These are phyloP conservation scores for Meliscaeva auricollis DNA, from an alignment of 2,888 invertebrate species.

Conservation along the genomic window DNA sequence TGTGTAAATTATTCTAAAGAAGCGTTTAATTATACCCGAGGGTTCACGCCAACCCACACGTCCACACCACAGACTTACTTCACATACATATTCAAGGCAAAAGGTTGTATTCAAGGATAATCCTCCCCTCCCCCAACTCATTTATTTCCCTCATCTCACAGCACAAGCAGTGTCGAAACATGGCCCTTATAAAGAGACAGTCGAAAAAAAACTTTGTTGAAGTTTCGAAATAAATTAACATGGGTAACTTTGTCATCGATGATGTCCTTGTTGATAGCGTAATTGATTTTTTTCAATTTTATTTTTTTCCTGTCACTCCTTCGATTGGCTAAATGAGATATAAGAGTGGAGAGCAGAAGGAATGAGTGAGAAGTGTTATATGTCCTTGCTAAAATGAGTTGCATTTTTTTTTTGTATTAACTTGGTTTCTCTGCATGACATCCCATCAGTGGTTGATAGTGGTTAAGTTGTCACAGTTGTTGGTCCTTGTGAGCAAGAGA, in stretches of 20 bases:
- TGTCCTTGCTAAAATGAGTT: slow-evolving; percentile 42
- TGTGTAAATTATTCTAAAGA: slow-evolving; percentile 51
- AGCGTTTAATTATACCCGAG: slow-evolving; percentile 59
- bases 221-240: slow-evolving; percentile 63
- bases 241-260: slow-evolving; percentile 52
- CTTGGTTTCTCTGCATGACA: not conserved
- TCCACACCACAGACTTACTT: slow-evolving; percentile 28
- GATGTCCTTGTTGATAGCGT: slow-evolving; percentile 70
- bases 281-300: slow-evolving; percentile 71
- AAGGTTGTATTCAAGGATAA: slow-evolving; percentile 18
- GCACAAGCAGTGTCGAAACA: not conserved
- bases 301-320: slow-evolving; percentile 6
- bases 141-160: not conserved
- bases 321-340: slow-evolving; percentile 16
- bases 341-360: not conserved
- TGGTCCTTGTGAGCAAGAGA: not conserved
- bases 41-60: not conserved
- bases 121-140: not conserved
- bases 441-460: not conserved
- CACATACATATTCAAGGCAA: not conserved
- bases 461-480: slow-evolving; percentile 34
- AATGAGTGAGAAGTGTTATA: not conserved
- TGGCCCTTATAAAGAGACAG: not conserved
- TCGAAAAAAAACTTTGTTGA: slow-evolving; percentile 14
- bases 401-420: slow-evolving; percentile 26